phyloP scores from a whole-genome alignment of 2,113 vertebrate species.

The Anarhynchus alexandrinus region DNA sequence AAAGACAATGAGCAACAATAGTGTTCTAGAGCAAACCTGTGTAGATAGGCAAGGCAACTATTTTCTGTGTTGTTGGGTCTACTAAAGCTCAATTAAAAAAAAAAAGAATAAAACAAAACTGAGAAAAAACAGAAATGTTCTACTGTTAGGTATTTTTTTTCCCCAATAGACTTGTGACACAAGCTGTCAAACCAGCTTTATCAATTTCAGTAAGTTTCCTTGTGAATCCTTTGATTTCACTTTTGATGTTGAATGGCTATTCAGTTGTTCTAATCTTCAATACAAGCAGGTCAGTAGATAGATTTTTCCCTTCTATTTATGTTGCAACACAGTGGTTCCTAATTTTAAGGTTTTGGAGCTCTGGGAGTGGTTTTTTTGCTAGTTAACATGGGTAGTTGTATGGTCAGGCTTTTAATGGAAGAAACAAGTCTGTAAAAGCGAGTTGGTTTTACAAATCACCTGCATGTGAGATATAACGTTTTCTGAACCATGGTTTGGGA shows the following conservation, averaged over 20 bases:
- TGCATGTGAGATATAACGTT: accelerated
- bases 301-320: neutral
- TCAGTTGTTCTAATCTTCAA: neutral
- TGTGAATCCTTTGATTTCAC: neutral
- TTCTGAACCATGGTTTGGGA: neutral
- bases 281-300: neutral
- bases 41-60: neutral
- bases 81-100: neutral
- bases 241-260: neutral
- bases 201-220: neutral
- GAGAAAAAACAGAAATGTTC: neutral
- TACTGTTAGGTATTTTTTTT: neutral
- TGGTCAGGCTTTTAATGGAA: neutral
- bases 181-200: neutral
- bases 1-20: neutral
- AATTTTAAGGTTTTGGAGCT: neutral
- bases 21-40: neutral
- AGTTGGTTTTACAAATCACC: neutral
- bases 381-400: neutral
- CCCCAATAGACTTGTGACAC: neutral
- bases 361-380: neutral
- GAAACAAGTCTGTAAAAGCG: neutral
- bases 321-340: neutral
- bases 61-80: neutral
- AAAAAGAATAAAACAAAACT: neutral